Conservation (phyloP, 2,113 vertebrate genomes). For the Sylvicapra grimmia region DNA sequence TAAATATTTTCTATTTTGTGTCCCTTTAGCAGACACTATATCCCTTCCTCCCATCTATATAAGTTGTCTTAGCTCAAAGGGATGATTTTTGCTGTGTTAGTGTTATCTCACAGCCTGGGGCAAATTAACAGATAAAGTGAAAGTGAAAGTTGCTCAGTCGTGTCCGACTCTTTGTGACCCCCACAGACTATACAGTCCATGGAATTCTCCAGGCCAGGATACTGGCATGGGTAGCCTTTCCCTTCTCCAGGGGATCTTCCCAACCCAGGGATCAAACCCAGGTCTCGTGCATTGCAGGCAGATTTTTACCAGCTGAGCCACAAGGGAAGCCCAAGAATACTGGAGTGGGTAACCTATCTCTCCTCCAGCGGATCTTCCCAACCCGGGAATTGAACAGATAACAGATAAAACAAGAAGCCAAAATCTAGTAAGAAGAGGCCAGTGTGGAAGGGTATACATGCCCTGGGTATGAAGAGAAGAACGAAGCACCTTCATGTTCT, state of each 20-base stretch:
- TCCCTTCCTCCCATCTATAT: neutral
- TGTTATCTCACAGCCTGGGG: neutral
- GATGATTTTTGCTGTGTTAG: neutral
- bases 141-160: neutral
- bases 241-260: neutral
- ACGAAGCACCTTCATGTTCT: neutral
- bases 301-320: neutral
- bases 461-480: neutral
- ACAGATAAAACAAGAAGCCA: neutral
- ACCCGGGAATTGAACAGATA: rapidly evolving
- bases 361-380: neutral
- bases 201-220: neutral
- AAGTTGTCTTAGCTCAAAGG: neutral
- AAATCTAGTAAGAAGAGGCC: neutral
- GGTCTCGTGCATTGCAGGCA: neutral
- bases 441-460: neutral
- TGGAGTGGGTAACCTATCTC: neutral
- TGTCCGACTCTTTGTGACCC: neutral
- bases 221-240: neutral
- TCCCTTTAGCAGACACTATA: neutral
- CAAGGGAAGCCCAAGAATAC: neutral
- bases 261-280: neutral
- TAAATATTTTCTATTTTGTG: neutral
- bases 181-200: neutral
- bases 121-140: conserved; percentile 14